Evolutionary conservation across 2,113 vertebrate genomes (phyloP), one percentile per base, ranked within the genome.

Genomic region (Nibea coibor): DNA sequence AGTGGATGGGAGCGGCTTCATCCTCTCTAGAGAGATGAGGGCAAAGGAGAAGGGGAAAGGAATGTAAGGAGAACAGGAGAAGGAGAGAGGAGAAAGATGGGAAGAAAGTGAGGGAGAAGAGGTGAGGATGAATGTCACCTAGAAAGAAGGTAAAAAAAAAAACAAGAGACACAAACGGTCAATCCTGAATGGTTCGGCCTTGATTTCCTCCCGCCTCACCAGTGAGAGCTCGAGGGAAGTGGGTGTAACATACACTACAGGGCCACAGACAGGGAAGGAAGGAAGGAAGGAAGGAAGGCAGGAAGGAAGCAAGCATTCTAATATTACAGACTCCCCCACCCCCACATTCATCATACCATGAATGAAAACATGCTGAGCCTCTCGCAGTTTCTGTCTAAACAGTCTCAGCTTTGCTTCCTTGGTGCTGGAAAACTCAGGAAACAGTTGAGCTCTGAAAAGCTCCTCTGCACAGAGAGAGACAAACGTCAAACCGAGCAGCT

Each of bases 221-320:
- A 54, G 61, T 67, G 1, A 4, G 53, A 59, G 79, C 58, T 28
- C 57, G 75, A 20, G 47, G 85, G 85, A 90, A 85, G 82, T 88
- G 87, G 83, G 87, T 88, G 87, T 91, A 88, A 76, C 86, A 22
- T 54, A 67, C 82, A 75, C 81, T 75, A 59, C n/a, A 76, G 72
- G 75, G 48, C 77, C 62, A 69, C 72, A 88, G 85, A 89, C 80
- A 45, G 75, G 74, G 81, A 91, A 79, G 86, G 77, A 90, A 72
- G 86, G 86, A 84, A 84, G 96, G 95, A 95, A 54, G 78, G 89
- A 88, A 39, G 35, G 35, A 1, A 88, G 84, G 72, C 80, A 57
- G 53, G 53, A 58, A 45, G 84, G 64, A 83, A 51, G 50, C 7
- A 58, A 87, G 83, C 82, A 58, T 89, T 90, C 81, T 82, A 81